phyloP scores from a whole-genome alignment of 2,797 vertebrate genomes.

The Scolopax bukidnonensis region DNA sequence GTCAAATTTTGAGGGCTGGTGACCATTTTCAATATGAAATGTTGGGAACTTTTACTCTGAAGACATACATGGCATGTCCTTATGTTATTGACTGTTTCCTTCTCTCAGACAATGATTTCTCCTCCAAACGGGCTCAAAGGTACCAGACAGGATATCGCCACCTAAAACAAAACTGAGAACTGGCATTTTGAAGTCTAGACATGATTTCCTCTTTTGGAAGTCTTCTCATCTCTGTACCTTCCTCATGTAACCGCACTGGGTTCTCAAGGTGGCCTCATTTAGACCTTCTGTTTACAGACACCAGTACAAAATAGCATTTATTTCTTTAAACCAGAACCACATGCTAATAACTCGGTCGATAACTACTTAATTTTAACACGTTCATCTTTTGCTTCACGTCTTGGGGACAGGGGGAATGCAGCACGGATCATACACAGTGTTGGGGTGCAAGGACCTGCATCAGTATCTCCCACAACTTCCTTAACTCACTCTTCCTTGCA shows the following conservation, averaged over 20 bases:
- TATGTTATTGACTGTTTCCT: background rate
- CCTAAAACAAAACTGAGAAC: slow-evolving; percentile 66
- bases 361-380: background rate
- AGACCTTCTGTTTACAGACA: background rate
- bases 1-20: background rate
- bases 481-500: background rate
- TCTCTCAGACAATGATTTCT: slow-evolving; percentile 25
- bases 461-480: background rate
- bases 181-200: slow-evolving; percentile 73
- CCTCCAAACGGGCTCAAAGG: background rate
- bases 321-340: background rate
- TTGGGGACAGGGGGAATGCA: background rate
- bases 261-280: slow-evolving; percentile 32
- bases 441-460: background rate
- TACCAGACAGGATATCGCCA: slow-evolving; percentile 49
- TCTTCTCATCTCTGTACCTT: slow-evolving; percentile 67
- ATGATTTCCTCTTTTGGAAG: slow-evolving; percentile 60
- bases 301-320: background rate
- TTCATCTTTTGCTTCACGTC: background rate
- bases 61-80: background rate
- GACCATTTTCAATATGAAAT: background rate
- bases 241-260: slow-evolving; percentile 32
- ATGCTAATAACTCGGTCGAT: background rate
- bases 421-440: background rate
- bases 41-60: background rate